These are phyloP conservation scores for Caenorhabditis briggsae DNA, from an alignment of 1,140 invertebrate species.

Conservation along the genomic window DNA sequence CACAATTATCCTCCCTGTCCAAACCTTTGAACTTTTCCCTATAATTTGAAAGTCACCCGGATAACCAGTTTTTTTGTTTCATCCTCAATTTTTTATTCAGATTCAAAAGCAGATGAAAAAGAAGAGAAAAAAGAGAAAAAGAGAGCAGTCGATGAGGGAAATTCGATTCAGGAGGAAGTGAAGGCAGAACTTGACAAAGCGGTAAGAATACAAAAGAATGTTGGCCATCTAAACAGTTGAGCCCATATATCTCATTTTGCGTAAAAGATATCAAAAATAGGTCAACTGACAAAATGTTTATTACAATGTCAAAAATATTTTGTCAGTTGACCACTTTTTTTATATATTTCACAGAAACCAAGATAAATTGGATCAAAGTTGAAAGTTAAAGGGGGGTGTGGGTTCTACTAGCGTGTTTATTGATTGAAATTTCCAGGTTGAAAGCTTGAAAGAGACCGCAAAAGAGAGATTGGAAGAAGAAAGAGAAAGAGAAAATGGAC, in stretches of 20 bases:
- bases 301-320: no score
- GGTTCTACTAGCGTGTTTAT: no score
- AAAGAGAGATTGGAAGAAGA: slow-evolving; percentile 12
- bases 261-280: no score
- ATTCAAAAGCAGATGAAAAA: slow-evolving; percentile 5
- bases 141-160: slow-evolving; percentile 4
- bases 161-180: slow-evolving; percentile 25
- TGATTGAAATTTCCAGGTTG: background rate
- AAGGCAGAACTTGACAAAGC: slow-evolving; percentile 39
- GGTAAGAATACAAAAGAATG: background rate
- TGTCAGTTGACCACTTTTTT: no score
- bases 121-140: slow-evolving; percentile 8
- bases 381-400: no score
- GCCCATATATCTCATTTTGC: no score
- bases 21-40: slow-evolving; percentile 10
- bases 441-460: slow-evolving; percentile 16
- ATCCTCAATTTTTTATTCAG: background rate
- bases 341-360: no score
- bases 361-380: no score
- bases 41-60: background rate
- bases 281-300: no score
- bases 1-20: background rate
- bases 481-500: background rate
- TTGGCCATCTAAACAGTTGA: no score
- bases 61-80: slow-evolving; percentile 16